Percentiles rank a stretch among this genome's conserved stretches.
These are phyloP conservation scores for Auanema freiburgensis DNA, from an alignment of 2,888 invertebrate genomes.

Conservation along the genomic window DNA sequence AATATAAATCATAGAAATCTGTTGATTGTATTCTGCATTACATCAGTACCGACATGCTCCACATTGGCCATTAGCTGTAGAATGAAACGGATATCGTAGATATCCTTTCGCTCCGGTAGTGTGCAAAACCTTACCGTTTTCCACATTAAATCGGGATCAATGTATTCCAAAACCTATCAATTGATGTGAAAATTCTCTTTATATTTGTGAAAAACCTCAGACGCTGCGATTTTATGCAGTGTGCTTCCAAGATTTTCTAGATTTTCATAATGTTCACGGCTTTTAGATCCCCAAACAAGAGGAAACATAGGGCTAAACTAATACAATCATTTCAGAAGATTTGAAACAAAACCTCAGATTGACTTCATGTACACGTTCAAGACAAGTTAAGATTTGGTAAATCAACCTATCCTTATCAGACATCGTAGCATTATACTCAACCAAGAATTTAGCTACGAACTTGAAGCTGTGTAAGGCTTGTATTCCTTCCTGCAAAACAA, in stretches of 20 bases:
- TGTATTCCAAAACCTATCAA: conserved; percentile 28
- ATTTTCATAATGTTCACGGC: conserved; percentile 41
- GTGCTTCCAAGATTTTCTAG: conserved; percentile 38
- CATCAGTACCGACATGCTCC: conserved; percentile 42
- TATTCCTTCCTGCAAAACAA: too few relatives aligned
- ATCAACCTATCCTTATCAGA: too few relatives aligned
- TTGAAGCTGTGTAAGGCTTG: too few relatives aligned
- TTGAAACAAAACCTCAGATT: background rate
- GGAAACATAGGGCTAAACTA: conserved; percentile 31
- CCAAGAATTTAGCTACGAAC: too few relatives aligned
- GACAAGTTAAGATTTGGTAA: too few relatives aligned
- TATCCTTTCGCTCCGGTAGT: conserved; percentile 18
- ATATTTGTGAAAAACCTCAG: too few relatives aligned
- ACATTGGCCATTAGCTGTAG: conserved; percentile 39
- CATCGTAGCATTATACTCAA: too few relatives aligned
- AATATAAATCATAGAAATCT: too few relatives aligned
- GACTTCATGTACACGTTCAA: too few relatives aligned
- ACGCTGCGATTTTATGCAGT: conserved; percentile 42
- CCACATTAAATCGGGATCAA: conserved; percentile 26
- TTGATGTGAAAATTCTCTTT: too few relatives aligned
- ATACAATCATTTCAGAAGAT: background rate
- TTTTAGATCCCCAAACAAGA: conserved; percentile 38
- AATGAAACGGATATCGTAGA: conserved; percentile 39
- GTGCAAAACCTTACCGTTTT: conserved; percentile 33
- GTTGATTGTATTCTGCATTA: conserved; percentile 22